These are phyloP conservation scores for Trichopoda pennipes DNA, from an alignment of 2,888 invertebrate genomes.

Conservation along the genomic window DNA sequence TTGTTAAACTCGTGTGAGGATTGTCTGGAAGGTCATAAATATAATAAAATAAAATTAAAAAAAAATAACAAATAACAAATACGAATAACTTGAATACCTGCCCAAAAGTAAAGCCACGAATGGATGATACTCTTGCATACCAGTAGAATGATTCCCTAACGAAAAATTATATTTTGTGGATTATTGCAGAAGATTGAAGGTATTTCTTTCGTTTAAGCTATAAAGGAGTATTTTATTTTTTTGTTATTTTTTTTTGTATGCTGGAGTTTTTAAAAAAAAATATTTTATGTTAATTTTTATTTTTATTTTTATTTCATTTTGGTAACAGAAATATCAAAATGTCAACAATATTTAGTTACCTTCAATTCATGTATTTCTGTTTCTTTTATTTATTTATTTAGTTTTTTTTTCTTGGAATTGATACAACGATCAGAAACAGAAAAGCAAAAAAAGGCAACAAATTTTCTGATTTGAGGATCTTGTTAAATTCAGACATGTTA, in stretches of 20 bases:
- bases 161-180: not conserved
- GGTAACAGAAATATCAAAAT: conserved; percentile 50
- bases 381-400: not conserved
- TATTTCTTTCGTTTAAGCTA: not conserved
- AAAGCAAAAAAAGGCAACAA: conserved; percentile 1
- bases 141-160: conserved; percentile 3
- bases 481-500: conserved; percentile 17
- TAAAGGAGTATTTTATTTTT: too few species aligned
- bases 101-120: conserved; percentile 14
- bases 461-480: conserved; percentile 23
- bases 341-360: conserved; percentile 65
- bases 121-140: conserved; percentile 8
- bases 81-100: conserved; percentile 29
- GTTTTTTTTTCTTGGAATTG: conserved; percentile 56
- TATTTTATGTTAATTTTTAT: conserved; percentile 46
- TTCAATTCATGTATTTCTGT: conserved; percentile 42
- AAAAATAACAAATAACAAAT: not conserved
- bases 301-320: conserved; percentile 51
- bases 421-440: conserved; percentile 21
- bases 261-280: not conserved
- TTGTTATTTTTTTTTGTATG: too few species aligned
- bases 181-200: not conserved
- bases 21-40: conserved; percentile 63
- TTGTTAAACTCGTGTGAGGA: conserved; percentile 33
- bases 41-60: too few species aligned